Evolutionary conservation across 2,888 invertebrate species (phyloP), one percentile per base, ranked within the genome.

Genomic region (Andrena marginata): DNA sequence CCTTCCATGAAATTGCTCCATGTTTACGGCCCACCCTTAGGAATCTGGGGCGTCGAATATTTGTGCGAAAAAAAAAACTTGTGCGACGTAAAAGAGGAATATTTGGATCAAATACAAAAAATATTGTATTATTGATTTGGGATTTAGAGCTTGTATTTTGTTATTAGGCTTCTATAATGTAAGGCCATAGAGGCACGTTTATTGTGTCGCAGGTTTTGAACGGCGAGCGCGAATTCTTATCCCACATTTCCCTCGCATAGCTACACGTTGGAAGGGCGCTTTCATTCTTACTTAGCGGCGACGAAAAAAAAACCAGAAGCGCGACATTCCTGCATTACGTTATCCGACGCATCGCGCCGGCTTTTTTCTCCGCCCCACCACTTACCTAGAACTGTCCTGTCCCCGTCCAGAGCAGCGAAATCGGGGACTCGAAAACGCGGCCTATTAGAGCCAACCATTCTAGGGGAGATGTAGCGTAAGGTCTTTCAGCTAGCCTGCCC

Each of bases 291-390:
- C 67, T 73, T 77, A 80, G 81, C 67, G 54, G 49, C 75, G 67
- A 49, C 31, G 80, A 75, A 80, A 77, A 81, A 81, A 85, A 77
- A 88, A 89, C 85, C 81, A 75, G 88, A 89, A 83, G 77, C 70
- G 81, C 85, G 74, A 80, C 85, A 88, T 88, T 88, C 89, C 87
- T 87, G 87, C 87, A 85, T 89, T 77, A 70, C 82, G 82, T 85
- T 87, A 87, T 80, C 77, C 69, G 75, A 80, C 77, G 80, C 84
- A 79, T 87, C 84, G 81, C 76, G 63, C 8, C 33, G 51, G 20
- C 65, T 73, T 76, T 42, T 63, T 23, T 16, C 62, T 68, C 74
- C 71, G 75, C 73, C 35, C 42, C 33, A 13, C 16, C 68, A 31
- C 63, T 77, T 70, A 51, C 75, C 72, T 70, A 71, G 71, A 85